A percentile compares a stretch with the other conserved stretches of the same genome.
Conservation (phyloP, 92 coral and sea anemone species). For the Meandrina meandrites region DNA sequence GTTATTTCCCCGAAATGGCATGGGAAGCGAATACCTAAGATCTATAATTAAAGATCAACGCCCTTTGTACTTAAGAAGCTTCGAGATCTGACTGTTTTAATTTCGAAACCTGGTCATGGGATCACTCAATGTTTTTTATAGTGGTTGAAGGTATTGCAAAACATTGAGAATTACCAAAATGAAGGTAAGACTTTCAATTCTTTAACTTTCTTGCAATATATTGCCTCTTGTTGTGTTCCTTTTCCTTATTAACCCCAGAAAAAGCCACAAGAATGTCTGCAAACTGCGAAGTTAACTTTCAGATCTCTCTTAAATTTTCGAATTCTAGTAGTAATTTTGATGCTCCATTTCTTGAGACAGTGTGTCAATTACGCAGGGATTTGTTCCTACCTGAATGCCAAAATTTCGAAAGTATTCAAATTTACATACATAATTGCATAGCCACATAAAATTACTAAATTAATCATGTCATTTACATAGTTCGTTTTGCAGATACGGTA, state of each 20-base stretch:
- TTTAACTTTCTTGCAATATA: neutral
- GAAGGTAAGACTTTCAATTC: neutral
- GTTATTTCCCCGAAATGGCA: constrained; percentile 20
- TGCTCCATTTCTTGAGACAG: no score
- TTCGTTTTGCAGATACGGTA: no score
- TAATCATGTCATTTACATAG: no score
- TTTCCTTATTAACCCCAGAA: neutral
- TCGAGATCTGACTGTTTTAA: neutral
- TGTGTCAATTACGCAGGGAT: no score
- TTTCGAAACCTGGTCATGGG: neutral
- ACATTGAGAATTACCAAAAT: neutral
- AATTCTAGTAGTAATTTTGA: no score
- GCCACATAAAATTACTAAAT: no score
- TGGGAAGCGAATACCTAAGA: neutral
- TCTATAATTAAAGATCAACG: neutral
- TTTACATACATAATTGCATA: no score
- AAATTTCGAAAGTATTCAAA: no score
- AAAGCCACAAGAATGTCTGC: no score
- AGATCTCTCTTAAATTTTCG: no score
- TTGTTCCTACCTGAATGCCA: no score
- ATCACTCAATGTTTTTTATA: neutral
- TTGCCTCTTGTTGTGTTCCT: neutral
- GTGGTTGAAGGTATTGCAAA: neutral
- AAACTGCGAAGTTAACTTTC: no score
- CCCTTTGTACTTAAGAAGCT: neutral